Percentiles rank a stretch among this genome's conserved stretches.
Evolutionary conservation across 2,797 vertebrate genomes (phyloP).

Genomic region (Diplodus puntazzo): DNA sequence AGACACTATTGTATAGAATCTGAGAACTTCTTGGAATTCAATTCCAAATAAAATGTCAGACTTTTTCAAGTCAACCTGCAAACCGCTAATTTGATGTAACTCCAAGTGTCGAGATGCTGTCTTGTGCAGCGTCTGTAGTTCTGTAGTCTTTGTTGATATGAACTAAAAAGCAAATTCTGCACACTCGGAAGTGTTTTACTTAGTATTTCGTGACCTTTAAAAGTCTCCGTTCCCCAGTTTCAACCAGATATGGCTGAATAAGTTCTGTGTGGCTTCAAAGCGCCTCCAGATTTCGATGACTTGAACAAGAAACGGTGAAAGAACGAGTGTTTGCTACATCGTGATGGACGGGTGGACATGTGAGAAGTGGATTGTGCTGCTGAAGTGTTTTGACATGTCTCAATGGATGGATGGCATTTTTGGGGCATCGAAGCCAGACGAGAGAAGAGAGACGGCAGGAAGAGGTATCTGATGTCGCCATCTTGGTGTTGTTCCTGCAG

Average conservation of each 20-base stretch:
- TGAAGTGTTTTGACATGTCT: too few species aligned
- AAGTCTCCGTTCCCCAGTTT: not conserved
- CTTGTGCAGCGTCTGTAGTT: not conserved
- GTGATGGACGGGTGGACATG: not conserved
- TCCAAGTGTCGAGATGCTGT: not conserved
- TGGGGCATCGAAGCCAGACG: not conserved
- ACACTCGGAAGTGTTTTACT: too few species aligned
- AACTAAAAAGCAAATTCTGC: too few species aligned
- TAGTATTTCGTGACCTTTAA: too few species aligned
- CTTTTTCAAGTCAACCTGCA: not conserved
- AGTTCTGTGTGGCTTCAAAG: not conserved
- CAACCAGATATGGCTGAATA: not conserved
- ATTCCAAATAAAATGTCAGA: constrained; percentile 5
- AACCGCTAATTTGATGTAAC: not conserved
- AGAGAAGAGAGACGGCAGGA: not conserved
- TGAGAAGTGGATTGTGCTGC: not conserved
- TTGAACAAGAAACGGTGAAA: not conserved
- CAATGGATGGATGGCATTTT: not conserved
- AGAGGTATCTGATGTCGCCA: too few species aligned
- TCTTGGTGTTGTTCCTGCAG: too few species aligned
- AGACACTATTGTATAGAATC: not conserved
- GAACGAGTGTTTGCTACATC: not conserved
- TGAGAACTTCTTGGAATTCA: constrained; percentile 5
- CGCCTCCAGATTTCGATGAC: not conserved
- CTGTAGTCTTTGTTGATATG: not conserved